Base-by-base conservation (phyloP, 2,113 vertebrate species). In the Melozone crissalis region DNA sequence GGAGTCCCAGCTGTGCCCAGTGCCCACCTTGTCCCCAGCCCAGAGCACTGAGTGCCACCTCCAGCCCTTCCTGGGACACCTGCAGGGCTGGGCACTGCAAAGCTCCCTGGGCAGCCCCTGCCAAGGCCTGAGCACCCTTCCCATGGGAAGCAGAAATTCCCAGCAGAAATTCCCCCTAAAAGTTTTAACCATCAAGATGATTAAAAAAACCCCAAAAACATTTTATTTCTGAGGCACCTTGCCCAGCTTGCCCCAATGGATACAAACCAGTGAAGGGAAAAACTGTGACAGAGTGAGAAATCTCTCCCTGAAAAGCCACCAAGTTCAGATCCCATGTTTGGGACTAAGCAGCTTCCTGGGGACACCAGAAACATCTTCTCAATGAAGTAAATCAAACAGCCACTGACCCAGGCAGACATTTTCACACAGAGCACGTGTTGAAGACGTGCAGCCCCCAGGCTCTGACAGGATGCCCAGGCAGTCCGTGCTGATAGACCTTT, bases 211-310 rank as follows among this genome's bases (percentile, higher is more conserved):
- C 7, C 12, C 22, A 23, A 49, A 49, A 49, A 3, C 3, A 24
- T 24, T 66, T 54, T 26, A 37, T 62, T 88, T 71, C 27, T 55
- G 23, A 49, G 43, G 22, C 14, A 20, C 4, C 28, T 65, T 47
- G 13, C 47, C 47, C 47, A 49, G 47, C 47, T 49, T 49, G 13
- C 43, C 58, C 8, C 6, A 12, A 17, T 5, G 11, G 31, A 57
- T 37, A 28, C 18, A 15, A 62, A 67, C 17, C 20, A 62, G 17
- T 4, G 9, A 19, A 59, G 35, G 9, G 6, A 83, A 41, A 79
- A 83, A 2, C 5, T 17, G 15, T 14, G 58, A 5, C 23, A 5
- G 0, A 0, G 5, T 17, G 9, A 3, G 0, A 37, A 69, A 80
- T 12, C 33, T 69, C 23, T 33, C 71, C 22, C 27, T 61, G 24